Base-by-base conservation (phyloP, 1,140 invertebrate species). In the Ruditapes philippinarum region DNA sequence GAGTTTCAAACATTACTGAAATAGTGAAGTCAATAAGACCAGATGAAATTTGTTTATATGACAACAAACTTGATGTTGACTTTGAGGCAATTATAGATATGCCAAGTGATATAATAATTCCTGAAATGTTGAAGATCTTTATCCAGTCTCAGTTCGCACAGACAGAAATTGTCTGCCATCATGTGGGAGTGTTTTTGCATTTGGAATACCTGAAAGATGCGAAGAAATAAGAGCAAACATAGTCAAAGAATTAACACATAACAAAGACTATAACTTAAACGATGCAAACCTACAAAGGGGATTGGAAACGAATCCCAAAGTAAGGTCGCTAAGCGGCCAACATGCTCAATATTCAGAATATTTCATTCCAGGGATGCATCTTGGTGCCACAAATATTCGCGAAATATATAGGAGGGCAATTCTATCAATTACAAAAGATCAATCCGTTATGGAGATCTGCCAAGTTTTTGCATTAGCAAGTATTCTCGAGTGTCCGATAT, bases 101-200 rank as follows among this genome's bases (percentile, higher is more conserved):
- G 14, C 74, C 74, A 49, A 31, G 28, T 79, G 74, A 79, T 51
- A 31, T 79, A 17, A 11, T 51, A 49, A 45, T 79, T 14, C 79
- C 79, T 62, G 33, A 7, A 19, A 62, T 19, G 33, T 38, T 33
- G 51, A 62, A n/a, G 36, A 81, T 25, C 22, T 81, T 22, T 57
- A 60, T 28, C 51, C 57, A 60, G 79, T 81, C 14, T 14, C 60
- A 60, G 79, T 81, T 17, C 5, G 62, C n/a, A n/a, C 79, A 19
- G 79, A 81, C 62, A 54, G 79, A 25, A 65, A 81, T 40, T 81
- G 79, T 62, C 40, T 60, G 38, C 51, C 57, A 14, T 81, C 79
- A 7, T 62, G 79, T 81, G 51, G 79, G 36, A 62, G 79, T 65
- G 57, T 81, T 33, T 81, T n/a, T 54, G 42, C 49, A 7, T 79